These are phyloP conservation scores for Trissolcus japonicus DNA, from an alignment of 2,888 invertebrate genomes.

Conservation along the genomic window DNA sequence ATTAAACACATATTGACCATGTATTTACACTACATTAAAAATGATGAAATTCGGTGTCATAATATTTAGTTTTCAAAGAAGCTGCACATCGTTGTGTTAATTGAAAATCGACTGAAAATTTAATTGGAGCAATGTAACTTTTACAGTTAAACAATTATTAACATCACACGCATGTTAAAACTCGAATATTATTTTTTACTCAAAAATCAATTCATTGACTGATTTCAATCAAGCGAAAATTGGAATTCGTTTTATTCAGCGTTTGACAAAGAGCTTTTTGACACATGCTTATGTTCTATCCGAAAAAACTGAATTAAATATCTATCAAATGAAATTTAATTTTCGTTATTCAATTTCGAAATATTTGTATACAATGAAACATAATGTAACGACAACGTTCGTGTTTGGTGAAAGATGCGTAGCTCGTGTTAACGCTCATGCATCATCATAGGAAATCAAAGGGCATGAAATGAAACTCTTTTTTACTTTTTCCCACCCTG, in stretches of 20 bases:
- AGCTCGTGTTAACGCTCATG: conserved; percentile 1
- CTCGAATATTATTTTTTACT: conserved; percentile 9
- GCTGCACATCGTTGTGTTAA: too few relatives aligned
- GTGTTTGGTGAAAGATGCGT: conserved; percentile 31
- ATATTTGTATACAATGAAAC: conserved; percentile 37
- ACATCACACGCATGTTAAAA: neutral
- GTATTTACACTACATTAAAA: too few relatives aligned
- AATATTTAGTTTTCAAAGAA: too few relatives aligned
- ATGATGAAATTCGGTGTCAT: too few relatives aligned
- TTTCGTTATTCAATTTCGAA: conserved; percentile 33
- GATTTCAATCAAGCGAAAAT: conserved; percentile 25
- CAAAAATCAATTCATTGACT: conserved; percentile 4
- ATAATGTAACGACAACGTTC: conserved; percentile 33
- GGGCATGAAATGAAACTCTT: conserved; percentile 45
- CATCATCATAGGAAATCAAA: conserved; percentile 46
- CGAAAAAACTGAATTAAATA: conserved; percentile 35
- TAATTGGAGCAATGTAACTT: too few relatives aligned
- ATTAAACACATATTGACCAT: too few relatives aligned
- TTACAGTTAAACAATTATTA: neutral
- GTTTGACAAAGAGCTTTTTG: conserved; percentile 20
- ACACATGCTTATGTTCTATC: conserved; percentile 24
- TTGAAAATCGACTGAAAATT: too few relatives aligned
- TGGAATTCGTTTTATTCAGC: conserved; percentile 21
- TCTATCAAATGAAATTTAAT: conserved; percentile 30
- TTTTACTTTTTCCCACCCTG: neutral